Evolutionary conservation across 2,888 invertebrate species (phyloP), one percentile per base, ranked within the genome.

Genomic region (Vanessa cardui): DNA sequence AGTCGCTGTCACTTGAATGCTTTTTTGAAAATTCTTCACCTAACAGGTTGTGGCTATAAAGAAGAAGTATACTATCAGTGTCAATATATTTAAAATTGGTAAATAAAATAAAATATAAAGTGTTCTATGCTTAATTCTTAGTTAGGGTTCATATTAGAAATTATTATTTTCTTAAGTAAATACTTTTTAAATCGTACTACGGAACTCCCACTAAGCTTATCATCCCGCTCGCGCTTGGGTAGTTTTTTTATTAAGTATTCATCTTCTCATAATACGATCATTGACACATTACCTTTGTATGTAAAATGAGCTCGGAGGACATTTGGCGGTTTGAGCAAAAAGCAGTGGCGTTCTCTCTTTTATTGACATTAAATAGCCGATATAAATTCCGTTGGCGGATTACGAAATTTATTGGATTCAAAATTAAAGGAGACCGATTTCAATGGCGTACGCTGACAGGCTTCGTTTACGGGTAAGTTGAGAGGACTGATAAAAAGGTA

Each of bases 381-480:
- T 90, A 90, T 90, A 90, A 89, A 91, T 90, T 89, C 89, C 82
- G 80, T 82, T 89, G 91, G 90, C 90, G 88, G 89, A 90, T 92
- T 90, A 89, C 90, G 81, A 90, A 89, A 90, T 92, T 91, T 90
- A 92, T 90, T 90, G 87, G 86, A 83, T 85, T 92, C 86, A 88
- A 90, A 92, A 91, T 90, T 91, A 90, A 92, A 91, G 81, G 89
- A 87, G 88, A 86, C 91, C 91, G 91, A 90, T 89, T 90, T 91
- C 90, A 91, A 91, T 90, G 88, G 90, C 79, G 83, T 83, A 81
- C 77, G 81, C 78, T 89, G 90, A 90, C 90, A 87, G 84, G 80
- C 80, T 85, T 84, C 88, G 83, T 84, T 85, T 89, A 87, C 85
- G 85, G 87, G 78, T 82, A 84, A 84, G 80, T 79, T 78, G 78